Evolutionary conservation across 2,888 invertebrate genomes (phyloP).

Genomic region (Gandaritis pyraliata): DNA sequence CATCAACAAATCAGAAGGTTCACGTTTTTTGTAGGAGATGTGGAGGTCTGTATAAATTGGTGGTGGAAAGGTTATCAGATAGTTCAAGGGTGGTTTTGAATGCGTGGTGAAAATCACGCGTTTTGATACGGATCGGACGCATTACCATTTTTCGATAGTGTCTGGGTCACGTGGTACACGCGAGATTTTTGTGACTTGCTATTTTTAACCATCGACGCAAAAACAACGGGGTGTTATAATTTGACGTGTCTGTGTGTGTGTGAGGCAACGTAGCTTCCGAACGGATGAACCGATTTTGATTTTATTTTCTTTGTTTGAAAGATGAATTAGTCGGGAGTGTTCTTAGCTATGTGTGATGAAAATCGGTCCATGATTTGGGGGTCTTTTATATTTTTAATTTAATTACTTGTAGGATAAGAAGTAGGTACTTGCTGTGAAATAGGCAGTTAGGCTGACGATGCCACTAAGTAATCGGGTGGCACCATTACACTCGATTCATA

Average conservation of each 20-base stretch:
- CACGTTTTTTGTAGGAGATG: constrained; percentile 19
- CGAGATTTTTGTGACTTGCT: constrained; percentile 52
- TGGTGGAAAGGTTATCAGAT: constrained; percentile 75
- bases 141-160: constrained; percentile 79
- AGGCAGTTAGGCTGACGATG: too few relatives aligned
- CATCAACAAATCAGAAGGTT: neutral
- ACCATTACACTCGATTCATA: constrained; percentile 40
- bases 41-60: constrained; percentile 54
- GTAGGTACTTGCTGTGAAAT: too few relatives aligned
- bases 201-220: neutral
- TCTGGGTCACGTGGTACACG: constrained; percentile 80
- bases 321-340: too few relatives aligned
- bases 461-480: constrained; percentile 23
- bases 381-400: too few relatives aligned
- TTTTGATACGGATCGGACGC: constrained; percentile 71
- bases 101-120: constrained; percentile 80
- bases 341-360: too few relatives aligned
- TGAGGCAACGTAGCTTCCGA: too few relatives aligned
- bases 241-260: too few relatives aligned
- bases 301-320: too few relatives aligned
- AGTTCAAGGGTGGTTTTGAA: constrained; percentile 79
- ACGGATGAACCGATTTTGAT: too few relatives aligned
- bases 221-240: too few relatives aligned
- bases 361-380: too few relatives aligned
- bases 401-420: too few relatives aligned